These are phyloP conservation scores for Plagiodera versicolora DNA, from an alignment of 2,888 invertebrate genomes.

Conservation along the genomic window DNA sequence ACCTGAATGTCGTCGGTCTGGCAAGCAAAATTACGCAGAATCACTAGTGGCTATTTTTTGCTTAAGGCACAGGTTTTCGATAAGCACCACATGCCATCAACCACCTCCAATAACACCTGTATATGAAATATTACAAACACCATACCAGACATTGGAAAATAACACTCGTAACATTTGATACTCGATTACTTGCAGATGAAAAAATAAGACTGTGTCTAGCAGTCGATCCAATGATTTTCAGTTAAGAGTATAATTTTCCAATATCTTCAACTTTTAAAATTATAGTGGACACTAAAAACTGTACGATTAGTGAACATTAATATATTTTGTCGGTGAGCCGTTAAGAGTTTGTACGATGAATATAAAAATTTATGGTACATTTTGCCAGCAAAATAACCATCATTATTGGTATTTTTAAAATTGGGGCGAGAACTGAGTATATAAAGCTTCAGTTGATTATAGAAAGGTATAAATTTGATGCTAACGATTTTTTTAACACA, in stretches of 20 bases:
- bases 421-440: constrained; percentile 17
- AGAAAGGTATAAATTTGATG: constrained; percentile 28
- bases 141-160: too few relatives aligned
- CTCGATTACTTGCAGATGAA: too few relatives aligned
- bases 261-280: neutral
- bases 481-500: constrained; percentile 26
- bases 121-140: neutral
- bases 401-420: constrained; percentile 19
- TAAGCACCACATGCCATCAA: neutral
- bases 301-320: neutral
- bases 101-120: neutral
- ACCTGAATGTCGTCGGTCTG: constrained; percentile 20
- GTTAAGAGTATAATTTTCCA: neutral
- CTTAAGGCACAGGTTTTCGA: too few relatives aligned
- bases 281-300: neutral
- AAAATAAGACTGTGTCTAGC: too few relatives aligned
- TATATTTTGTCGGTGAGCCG: neutral
- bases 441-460: constrained; percentile 18
- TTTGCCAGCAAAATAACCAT: constrained; percentile 31
- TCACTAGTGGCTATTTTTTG: too few relatives aligned
- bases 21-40: constrained; percentile 5
- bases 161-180: too few relatives aligned
- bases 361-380: constrained; percentile 24
- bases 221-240: too few relatives aligned
- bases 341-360: constrained; percentile 15